Conservation (phyloP, 2,113 vertebrate species). For the Oenanthe melanoleuca region DNA sequence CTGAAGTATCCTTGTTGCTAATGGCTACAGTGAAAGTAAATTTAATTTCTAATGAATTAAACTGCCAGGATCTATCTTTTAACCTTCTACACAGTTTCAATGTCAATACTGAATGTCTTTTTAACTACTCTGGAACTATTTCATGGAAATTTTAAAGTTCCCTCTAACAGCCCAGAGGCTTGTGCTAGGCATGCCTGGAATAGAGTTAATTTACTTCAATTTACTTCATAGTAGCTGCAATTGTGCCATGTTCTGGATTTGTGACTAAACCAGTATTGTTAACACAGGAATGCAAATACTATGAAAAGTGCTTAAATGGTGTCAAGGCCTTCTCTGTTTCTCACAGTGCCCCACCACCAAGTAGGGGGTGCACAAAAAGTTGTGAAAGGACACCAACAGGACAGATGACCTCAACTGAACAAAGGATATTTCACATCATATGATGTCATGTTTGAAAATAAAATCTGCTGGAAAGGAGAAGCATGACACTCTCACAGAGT, state of each 20-base stretch:
- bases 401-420: neutral
- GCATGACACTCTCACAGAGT: fast-evolving
- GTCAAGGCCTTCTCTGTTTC: neutral
- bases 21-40: neutral
- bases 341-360: fast-evolving
- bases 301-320: neutral
- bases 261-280: neutral
- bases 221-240: neutral
- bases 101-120: neutral
- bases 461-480: neutral
- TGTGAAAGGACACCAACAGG: fast-evolving
- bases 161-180: neutral
- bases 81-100: neutral
- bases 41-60: neutral
- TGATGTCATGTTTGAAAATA: neutral
- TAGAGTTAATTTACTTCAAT: neutral
- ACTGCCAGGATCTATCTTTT: neutral
- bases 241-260: neutral
- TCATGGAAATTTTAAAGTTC: neutral
- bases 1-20: neutral
- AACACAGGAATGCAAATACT: neutral
- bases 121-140: neutral
- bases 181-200: neutral
- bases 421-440: neutral
- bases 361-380: neutral